A percentile compares a stretch with the other conserved stretches of the same genome.
These are phyloP conservation scores for Oreonectes daqikongensis DNA, from an alignment of 2,797 vertebrate species.

Conservation along the genomic window DNA sequence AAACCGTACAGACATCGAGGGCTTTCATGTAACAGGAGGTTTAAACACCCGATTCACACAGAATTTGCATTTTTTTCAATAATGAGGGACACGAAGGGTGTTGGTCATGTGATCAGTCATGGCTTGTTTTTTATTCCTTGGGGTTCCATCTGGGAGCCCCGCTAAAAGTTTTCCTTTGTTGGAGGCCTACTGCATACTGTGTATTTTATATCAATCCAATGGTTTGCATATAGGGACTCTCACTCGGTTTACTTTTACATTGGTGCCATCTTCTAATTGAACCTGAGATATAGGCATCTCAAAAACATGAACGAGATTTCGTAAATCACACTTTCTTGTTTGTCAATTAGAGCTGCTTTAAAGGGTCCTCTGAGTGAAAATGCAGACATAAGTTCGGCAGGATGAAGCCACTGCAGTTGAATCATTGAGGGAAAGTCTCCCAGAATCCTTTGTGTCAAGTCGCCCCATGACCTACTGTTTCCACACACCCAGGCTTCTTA, in stretches of 20 bases:
- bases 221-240: slow-evolving; percentile 41
- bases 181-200: slow-evolving; percentile 26
- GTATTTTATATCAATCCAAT: slow-evolving; percentile 51
- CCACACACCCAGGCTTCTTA: slow-evolving; percentile 45
- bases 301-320: slow-evolving; percentile 42
- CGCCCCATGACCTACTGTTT: slow-evolving; percentile 52
- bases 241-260: slow-evolving; percentile 43
- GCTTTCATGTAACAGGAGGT: slow-evolving; percentile 38
- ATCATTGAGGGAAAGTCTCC: slow-evolving; percentile 41
- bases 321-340: slow-evolving; percentile 29
- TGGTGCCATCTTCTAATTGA: slow-evolving; percentile 44
- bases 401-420: slow-evolving; percentile 31
- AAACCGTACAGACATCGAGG: background rate
- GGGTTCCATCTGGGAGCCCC: slow-evolving; percentile 49
- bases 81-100: slow-evolving; percentile 43
- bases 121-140: slow-evolving; percentile 39
- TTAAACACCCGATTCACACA: slow-evolving; percentile 39
- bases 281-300: slow-evolving; percentile 40
- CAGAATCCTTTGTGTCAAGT: slow-evolving; percentile 40
- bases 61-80: slow-evolving; percentile 50
- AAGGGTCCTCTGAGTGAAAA: slow-evolving; percentile 35
- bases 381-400: slow-evolving; percentile 37
- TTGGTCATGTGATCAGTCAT: slow-evolving; percentile 35
- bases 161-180: slow-evolving; percentile 55
- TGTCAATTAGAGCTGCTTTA: slow-evolving; percentile 31